Evolutionary conservation across 2,113 vertebrate species (phyloP), one percentile per base, ranked within the genome.

Genomic region (Bubo scandiacus): DNA sequence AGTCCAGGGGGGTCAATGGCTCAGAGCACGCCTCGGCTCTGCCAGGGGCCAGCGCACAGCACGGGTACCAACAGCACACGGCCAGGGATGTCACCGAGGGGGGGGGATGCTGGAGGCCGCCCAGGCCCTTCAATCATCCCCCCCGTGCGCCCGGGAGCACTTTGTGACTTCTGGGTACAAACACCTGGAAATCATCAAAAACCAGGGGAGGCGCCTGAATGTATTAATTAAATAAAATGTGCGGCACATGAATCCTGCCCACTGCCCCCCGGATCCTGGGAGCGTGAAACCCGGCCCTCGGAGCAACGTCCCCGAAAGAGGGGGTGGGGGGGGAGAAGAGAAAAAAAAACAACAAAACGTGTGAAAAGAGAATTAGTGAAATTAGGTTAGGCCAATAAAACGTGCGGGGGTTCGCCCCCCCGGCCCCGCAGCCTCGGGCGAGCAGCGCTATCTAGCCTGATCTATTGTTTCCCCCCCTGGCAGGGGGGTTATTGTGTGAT

Each of bases 281-380:
- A 98, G 96, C 79, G 74, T 97, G 97, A 97, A 98, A 96, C 96
- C 58, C 58, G 10, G 96, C 92, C 88, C 88, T 92, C 1, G 57
- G 94, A 96, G 95, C 77, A 5, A 95, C 8, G 8, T 83, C 84
- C 49, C 54, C 19, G 1, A 96, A 97, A 55, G 12, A 8, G 15
- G 9, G 11, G 9, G 29, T 38, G 38, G n/a, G 15, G 15, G 11
- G 5, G 20, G 4, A 2, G 1, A 1, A 8, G 5, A 4, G 8
- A 29, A 86, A 94, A 79, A 83, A 87, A 96, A 91, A 9, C 34
- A 61, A 45, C 81, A 63, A 96, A 96, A 98, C 20, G 97, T 98
- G 98, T 98, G 98, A 98, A 98, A 98, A 97, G 96, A 97, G 97
- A 98, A 98, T 98, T 98, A 98, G 97, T 98, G 97, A 98, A 98